Base-by-base conservation (phyloP, 2,888 invertebrate genomes). In the Cephonodes hylas region DNA sequence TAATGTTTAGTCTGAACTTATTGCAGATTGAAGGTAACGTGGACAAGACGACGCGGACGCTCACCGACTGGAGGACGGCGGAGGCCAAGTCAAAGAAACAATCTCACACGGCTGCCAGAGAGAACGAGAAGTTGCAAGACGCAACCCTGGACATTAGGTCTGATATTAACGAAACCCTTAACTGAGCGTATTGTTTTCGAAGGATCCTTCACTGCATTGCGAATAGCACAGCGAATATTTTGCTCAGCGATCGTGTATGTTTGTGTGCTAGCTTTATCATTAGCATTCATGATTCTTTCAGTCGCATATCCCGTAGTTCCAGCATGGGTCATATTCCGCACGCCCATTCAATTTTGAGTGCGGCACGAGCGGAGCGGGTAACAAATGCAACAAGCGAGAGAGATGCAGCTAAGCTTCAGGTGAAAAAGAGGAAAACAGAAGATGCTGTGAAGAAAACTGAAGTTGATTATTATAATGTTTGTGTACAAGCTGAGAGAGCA, bases 81-180 rank as follows among this genome's bases (percentile, higher is more conserved):
- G 98, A 99, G 84, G 95, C 95, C 0, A 98, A 98, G 88, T 95
- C 96, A 59, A 98, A 98, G 88, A 97, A 98, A 81, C 95, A 96
- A 65, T 97, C 97, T 65, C 98, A 97, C 83, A 89, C 95, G 0
- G 96, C 96, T 67, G 97, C 98, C 0, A 94, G 98, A 62, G 98
- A 98, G 75, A 97, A 98, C 81, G 98, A 99, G 86, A 97, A 98
- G 81, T 90, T 97, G 44, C 97, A 98, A 83, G 98, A 98, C 78
- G 95, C 95, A 44, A 80, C 87, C 3, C 72, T 90, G 73, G 92
- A 92, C 60, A 83, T 80, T 80, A 91, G 92, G 92, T 92, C 81
- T 86, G 87, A 77, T 61, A 59, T 59, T 76, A 70, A 74, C 64
- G 67, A 74, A 71, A 63, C 63, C 59, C 69, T 73, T 74, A 76